Base-by-base conservation (phyloP, 2,888 invertebrate species). In the Drosophila algonquin region DNA sequence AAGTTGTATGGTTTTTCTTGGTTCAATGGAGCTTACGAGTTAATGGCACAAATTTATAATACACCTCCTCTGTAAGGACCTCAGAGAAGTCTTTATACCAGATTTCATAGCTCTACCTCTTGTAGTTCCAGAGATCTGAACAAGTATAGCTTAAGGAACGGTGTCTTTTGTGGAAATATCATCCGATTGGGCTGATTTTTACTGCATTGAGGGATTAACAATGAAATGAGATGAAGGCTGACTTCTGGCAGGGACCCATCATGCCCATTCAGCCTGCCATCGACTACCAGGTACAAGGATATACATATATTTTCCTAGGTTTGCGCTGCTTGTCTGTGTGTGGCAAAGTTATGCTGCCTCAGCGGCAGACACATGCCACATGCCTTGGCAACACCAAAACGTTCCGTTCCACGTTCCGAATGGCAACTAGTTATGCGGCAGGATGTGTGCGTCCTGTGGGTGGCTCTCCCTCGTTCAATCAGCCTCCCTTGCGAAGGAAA, bases 401-500 rank as follows among this genome's bases (percentile, higher is more conserved):
- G 72, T 72, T 74, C 74, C 69, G 71, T 69, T 69, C 72, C 54
- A 71, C 60, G 7, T 8, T 8, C 30, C 30, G 72, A 48, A 71
- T 32, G 72, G 74, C 72, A 72, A 72, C 72, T 72, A 72, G 72
- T 72, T 72, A 72, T 72, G 74, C 72, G 74, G 72, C 72, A 48
- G 72, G 72, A 72, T 72, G 72, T 73, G 72, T 74, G 18, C 47
- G 16, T 16, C 47, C 74, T 64, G 52, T 53, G 48, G 70, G 70
- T 47, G 70, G 40, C 40, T 7, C 40, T 40, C 14, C 0, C 18
- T 18, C n/a, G 14, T 40, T 40, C 63, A 63, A 63, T 63, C 63
- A 63, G 63, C 48, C 63, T 63, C 63, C 63, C 32, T 63, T 14
- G 10, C 50, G 24, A 4, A 21, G 18, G 6, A 44, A 44, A 44